A percentile compares a stretch with the other conserved stretches of the same genome.
These are phyloP conservation scores for Rotaria macrura DNA, from an alignment of 2,888 invertebrate species.

Conservation along the genomic window DNA sequence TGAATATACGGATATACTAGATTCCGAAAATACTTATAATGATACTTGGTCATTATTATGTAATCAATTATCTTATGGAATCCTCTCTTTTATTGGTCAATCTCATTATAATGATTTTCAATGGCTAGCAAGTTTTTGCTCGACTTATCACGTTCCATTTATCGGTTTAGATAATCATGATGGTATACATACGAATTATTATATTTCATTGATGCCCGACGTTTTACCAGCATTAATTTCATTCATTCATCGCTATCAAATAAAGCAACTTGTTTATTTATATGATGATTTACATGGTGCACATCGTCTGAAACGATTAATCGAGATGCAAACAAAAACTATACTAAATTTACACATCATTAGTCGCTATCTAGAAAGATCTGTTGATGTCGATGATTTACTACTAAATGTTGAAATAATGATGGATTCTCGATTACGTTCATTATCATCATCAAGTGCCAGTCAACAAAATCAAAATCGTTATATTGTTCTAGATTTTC, in stretches of 20 bases:
- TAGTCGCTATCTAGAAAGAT: background rate
- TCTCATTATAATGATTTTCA: background rate
- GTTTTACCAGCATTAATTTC: background rate
- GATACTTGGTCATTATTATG: constrained; percentile 4
- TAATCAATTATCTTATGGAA: constrained; percentile 1
- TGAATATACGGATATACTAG: background rate
- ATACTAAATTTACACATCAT: background rate
- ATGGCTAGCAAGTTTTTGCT: background rate
- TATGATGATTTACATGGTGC: background rate
- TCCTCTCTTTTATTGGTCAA: background rate
- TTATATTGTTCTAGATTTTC: constrained; percentile 6
- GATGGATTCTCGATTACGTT: background rate
- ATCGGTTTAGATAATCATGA: background rate
- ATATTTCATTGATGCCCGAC: background rate
- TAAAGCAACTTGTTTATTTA: background rate
- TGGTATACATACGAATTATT: background rate
- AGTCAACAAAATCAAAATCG: background rate
- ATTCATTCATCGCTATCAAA: background rate
- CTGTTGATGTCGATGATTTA: background rate
- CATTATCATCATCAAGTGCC: background rate
- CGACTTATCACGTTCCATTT: background rate
- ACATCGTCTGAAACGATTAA: background rate
- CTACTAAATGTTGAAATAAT: background rate
- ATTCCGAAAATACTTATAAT: background rate
- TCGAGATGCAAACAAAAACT: background rate